phyloP scores from a whole-genome alignment of 2,797 vertebrate genomes.

The Mus spretus region DNA sequence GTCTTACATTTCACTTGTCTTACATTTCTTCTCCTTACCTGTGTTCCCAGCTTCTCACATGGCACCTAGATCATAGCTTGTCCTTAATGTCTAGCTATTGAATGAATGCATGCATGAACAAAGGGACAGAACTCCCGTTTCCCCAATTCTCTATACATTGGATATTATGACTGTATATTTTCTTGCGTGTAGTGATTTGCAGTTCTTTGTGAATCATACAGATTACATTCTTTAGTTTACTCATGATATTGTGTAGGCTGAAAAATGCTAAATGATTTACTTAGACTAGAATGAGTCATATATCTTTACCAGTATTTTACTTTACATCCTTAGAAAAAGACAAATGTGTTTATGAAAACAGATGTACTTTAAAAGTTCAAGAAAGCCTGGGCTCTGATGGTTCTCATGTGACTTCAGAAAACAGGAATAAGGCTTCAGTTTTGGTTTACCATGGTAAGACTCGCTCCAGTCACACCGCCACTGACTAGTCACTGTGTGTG shows the following conservation, averaged over 20 bases:
- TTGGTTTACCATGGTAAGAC: neutral
- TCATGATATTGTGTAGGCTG: neutral
- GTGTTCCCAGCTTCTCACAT: neutral
- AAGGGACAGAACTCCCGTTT: neutral
- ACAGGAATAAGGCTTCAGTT: neutral
- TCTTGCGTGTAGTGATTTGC: neutral
- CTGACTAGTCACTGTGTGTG: neutral
- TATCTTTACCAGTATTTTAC: neutral
- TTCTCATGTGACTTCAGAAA: neutral
- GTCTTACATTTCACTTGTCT: neutral
- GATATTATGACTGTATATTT: neutral
- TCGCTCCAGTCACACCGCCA: neutral
- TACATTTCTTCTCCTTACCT: neutral
- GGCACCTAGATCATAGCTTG: neutral
- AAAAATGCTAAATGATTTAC: slow-evolving; percentile 36
- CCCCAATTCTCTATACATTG: neutral
- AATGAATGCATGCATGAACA: neutral
- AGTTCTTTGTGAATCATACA: neutral
- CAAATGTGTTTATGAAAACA: neutral
- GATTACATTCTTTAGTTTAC: neutral
- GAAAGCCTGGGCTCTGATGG: neutral
- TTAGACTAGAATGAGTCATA: neutral
- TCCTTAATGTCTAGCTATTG: neutral
- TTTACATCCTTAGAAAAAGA: neutral
- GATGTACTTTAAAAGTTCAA: neutral